These are phyloP conservation scores for Hirundichthys speculiger DNA, from an alignment of 2,113 vertebrate genomes.

Conservation along the genomic window DNA sequence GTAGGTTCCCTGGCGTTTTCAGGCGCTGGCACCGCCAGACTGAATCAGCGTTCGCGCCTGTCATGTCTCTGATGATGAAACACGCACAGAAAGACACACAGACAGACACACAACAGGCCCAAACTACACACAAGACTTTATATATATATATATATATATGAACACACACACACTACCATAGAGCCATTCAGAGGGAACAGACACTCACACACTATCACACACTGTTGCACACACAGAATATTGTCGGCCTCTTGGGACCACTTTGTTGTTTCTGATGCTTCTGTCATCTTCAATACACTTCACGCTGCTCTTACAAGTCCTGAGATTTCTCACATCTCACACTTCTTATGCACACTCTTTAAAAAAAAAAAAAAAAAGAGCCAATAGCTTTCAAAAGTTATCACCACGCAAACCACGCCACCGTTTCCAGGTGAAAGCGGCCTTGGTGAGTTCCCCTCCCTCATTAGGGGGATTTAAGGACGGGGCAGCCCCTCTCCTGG, in stretches of 20 bases:
- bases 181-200: slow-evolving; percentile 14
- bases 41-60: slow-evolving; percentile 77
- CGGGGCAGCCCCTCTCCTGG: slow-evolving; percentile 40
- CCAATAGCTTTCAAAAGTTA: slow-evolving; percentile 50
- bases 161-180: slow-evolving; percentile 33
- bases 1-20: slow-evolving; percentile 72
- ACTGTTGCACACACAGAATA: slow-evolving; percentile 30
- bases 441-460: slow-evolving; percentile 46
- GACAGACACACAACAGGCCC: not conserved
- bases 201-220: slow-evolving; percentile 47
- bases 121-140: not conserved
- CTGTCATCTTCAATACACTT: slow-evolving; percentile 72
- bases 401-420: slow-evolving; percentile 65
- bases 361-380: slow-evolving; percentile 9
- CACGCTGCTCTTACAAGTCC: slow-evolving; percentile 67
- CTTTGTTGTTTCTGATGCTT: slow-evolving; percentile 75
- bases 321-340: slow-evolving; percentile 61
- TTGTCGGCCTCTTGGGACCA: slow-evolving; percentile 70
- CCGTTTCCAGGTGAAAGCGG: slow-evolving; percentile 66
- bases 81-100: slow-evolving; percentile 26
- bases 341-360: slow-evolving; percentile 39
- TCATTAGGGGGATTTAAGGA: slow-evolving; percentile 72
- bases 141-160: not conserved
- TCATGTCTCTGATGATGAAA: slow-evolving; percentile 68
- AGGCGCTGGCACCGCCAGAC: slow-evolving; percentile 71